Evolutionary conservation across 2,113 vertebrate genomes (phyloP).

Genomic region (Tringa solitaria): DNA sequence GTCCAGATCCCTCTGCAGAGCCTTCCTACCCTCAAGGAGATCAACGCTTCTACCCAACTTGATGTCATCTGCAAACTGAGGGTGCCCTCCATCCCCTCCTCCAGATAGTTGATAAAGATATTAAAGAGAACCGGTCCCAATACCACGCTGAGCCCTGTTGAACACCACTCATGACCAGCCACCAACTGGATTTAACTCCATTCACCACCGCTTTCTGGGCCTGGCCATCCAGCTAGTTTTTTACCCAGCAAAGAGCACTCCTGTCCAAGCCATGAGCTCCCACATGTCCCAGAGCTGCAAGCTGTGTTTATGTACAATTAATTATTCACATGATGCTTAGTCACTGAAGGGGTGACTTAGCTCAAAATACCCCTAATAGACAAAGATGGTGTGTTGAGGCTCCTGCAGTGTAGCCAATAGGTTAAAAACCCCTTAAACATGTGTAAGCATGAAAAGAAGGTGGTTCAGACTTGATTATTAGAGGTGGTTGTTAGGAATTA

Average conservation of each 20-base stretch:
- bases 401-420: background rate
- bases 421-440: background rate
- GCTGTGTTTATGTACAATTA: background rate
- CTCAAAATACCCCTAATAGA: background rate
- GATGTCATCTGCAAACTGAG: background rate
- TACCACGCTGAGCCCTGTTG: background rate
- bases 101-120: background rate
- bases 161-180: background rate
- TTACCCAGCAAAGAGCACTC: no score
- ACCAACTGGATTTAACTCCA: background rate
- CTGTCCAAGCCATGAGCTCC: background rate
- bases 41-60: background rate
- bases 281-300: background rate
- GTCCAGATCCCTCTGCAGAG: background rate
- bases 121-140: background rate
- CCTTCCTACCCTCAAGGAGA: background rate
- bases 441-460: background rate
- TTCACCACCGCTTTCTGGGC: background rate
- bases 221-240: background rate
- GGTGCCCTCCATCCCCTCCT: fast-evolving
- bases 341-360: background rate
- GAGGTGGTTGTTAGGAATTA: background rate
- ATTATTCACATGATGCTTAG: background rate
- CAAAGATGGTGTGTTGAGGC: background rate
- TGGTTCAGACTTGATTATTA: background rate